Conservation (phyloP, 2,888 invertebrate species). For the Ichneumoninae sp. region DNA sequence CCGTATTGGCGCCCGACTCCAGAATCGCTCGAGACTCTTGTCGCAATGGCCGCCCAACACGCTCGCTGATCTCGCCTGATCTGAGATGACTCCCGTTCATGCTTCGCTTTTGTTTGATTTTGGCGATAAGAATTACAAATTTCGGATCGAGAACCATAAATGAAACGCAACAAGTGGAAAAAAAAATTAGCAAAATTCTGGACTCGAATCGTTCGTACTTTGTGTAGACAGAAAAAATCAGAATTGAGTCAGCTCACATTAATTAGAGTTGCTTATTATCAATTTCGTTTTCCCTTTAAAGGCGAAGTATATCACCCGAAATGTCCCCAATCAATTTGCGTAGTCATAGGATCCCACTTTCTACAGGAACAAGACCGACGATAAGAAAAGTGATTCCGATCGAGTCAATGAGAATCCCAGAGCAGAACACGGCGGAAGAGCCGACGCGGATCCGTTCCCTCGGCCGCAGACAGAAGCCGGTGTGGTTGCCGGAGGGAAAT, state of each 20-base stretch:
- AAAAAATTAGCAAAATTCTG: not conserved
- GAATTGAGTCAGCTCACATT: too few relatives aligned
- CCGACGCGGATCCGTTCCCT: not conserved
- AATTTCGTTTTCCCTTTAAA: not conserved
- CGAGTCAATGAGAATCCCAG: not conserved
- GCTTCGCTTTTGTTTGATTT: not conserved
- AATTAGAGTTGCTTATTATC: not conserved
- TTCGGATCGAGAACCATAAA: not conserved
- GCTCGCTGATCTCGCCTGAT: conserved; percentile 1
- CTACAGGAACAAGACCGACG: not conserved
- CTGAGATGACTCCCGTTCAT: not conserved
- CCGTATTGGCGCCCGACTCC: not conserved
- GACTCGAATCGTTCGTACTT: not conserved
- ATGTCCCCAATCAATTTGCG: not conserved
- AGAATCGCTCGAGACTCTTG: not conserved
- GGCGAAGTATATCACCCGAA: not conserved
- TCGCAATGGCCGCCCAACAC: conserved; percentile 6
- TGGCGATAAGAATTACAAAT: not conserved
- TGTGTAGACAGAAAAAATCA: not conserved
- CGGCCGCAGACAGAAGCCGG: conserved; percentile 29
- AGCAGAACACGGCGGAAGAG: conserved; percentile 14
- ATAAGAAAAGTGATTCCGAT: not conserved
- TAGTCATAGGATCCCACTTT: not conserved
- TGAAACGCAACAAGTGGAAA: not conserved
- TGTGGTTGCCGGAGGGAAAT: conserved; percentile 18